These are phyloP conservation scores for Cephus sareptanus DNA, from an alignment of 2,888 invertebrate species.

Conservation along the genomic window DNA sequence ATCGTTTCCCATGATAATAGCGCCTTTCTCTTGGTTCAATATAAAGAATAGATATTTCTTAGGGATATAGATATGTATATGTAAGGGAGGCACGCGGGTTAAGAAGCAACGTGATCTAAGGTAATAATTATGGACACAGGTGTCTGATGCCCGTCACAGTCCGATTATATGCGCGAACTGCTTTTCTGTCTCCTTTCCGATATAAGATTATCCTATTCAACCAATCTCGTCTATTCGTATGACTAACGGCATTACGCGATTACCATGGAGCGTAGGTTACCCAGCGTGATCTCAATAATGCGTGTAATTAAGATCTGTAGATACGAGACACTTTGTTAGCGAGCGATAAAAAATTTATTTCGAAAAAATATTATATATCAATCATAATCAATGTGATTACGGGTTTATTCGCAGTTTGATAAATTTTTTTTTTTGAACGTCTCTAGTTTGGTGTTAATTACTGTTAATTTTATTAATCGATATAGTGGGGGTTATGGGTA, in stretches of 20 bases:
- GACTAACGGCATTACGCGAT: conserved; percentile 21
- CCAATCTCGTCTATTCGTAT: neutral
- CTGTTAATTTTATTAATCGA: neutral
- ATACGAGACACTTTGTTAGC: conserved; percentile 3
- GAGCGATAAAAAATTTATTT: neutral
- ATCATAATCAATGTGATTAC: neutral
- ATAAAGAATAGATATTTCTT: conserved; percentile 31
- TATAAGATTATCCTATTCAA: conserved; percentile 9
- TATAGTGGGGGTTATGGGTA: neutral
- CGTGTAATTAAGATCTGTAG: conserved; percentile 11
- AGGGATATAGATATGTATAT: conserved; percentile 20
- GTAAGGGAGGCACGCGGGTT: neutral
- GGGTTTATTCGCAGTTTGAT: too few species aligned
- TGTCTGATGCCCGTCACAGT: conserved; percentile 47
- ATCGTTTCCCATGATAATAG: conserved; percentile 26
- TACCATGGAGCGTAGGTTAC: neutral
- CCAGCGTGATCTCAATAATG: conserved; percentile 17
- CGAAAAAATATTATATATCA: neutral
- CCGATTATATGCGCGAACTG: conserved; percentile 32
- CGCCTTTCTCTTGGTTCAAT: conserved; percentile 29
- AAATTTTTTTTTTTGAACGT: too few species aligned
- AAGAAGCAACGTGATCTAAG: conserved; percentile 25
- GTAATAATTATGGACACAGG: conserved; percentile 55
- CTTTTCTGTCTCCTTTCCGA: conserved; percentile 11
- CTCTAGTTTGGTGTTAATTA: too few species aligned